These are phyloP conservation scores for Dicyrtomina minuta DNA, from an alignment of 2,888 invertebrate species.

Conservation along the genomic window DNA sequence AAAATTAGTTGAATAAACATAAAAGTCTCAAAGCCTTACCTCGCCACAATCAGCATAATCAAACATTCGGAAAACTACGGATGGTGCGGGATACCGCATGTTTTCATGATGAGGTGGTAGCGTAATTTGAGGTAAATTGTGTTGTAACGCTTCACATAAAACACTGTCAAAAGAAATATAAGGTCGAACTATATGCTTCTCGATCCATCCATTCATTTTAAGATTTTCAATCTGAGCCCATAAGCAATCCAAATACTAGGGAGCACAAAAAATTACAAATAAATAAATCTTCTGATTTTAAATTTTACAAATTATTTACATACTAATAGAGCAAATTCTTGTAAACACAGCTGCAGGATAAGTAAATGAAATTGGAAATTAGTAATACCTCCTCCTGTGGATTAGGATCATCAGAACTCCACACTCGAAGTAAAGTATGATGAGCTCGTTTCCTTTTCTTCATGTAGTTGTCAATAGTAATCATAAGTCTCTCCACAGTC, in stretches of 20 bases:
- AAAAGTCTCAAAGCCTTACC: conserved; percentile 56
- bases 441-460: conserved; percentile 91
- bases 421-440: conserved; percentile 87
- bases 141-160: conserved; percentile 92
- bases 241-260: conserved; percentile 85
- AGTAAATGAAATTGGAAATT: too few species aligned
- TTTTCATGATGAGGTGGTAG: conserved; percentile 91
- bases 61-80: conserved; percentile 93
- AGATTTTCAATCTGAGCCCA: conserved; percentile 93
- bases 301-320: neutral
- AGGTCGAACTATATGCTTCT: conserved; percentile 92
- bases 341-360: too few species aligned
- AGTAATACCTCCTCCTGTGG: conserved; percentile 83
- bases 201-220: conserved; percentile 92
- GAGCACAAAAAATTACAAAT: conserved; percentile 19
- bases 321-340: too few species aligned
- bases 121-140: conserved; percentile 85
- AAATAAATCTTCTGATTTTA: neutral
- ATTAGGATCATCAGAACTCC: conserved; percentile 92
- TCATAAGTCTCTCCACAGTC: conserved; percentile 83
- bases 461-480: conserved; percentile 87
- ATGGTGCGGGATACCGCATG: conserved; percentile 89
- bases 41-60: conserved; percentile 99
- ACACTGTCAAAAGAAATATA: conserved; percentile 94
- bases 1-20: neutral